Conservation (phyloP, 2,888 invertebrate genomes). For the Heterodera filipjevi region DNA sequence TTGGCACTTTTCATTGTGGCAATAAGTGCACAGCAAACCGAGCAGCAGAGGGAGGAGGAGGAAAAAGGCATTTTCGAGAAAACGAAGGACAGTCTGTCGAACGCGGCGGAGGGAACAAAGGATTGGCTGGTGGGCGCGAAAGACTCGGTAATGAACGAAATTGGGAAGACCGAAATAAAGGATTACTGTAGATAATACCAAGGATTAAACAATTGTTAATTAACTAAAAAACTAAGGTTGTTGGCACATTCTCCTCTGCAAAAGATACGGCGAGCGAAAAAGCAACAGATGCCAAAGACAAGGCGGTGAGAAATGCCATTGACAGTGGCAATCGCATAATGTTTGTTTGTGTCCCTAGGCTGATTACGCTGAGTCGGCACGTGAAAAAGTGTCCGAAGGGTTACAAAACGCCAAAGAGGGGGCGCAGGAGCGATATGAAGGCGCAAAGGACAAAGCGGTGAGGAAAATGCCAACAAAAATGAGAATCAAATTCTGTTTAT, state of each 20-base stretch:
- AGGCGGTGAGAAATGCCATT: no score
- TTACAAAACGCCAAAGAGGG: no score
- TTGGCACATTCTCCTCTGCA: neutral
- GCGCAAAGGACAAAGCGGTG: neutral
- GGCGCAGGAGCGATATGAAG: neutral
- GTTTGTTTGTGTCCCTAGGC: no score
- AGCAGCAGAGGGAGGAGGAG: neutral
- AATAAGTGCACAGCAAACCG: no score
- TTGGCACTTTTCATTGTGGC: no score
- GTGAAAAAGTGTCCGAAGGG: no score
- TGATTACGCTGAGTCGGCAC: no score
- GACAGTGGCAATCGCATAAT: no score
- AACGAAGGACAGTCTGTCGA: neutral
- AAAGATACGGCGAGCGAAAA: neutral
- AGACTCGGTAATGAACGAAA: neutral
- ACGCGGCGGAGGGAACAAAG: neutral
- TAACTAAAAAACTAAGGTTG: neutral
- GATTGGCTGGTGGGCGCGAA: neutral
- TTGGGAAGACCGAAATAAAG: neutral
- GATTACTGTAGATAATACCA: neutral
- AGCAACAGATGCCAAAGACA: neutral
- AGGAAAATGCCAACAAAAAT: no score
- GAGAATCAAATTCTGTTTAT: no score
- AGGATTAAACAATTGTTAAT: neutral
- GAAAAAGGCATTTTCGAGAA: conserved; percentile 3